Percentiles rank a stretch among this genome's conserved stretches.
These are phyloP conservation scores for Coleophora deauratella DNA, from an alignment of 2,888 invertebrate genomes.

Conservation along the genomic window DNA sequence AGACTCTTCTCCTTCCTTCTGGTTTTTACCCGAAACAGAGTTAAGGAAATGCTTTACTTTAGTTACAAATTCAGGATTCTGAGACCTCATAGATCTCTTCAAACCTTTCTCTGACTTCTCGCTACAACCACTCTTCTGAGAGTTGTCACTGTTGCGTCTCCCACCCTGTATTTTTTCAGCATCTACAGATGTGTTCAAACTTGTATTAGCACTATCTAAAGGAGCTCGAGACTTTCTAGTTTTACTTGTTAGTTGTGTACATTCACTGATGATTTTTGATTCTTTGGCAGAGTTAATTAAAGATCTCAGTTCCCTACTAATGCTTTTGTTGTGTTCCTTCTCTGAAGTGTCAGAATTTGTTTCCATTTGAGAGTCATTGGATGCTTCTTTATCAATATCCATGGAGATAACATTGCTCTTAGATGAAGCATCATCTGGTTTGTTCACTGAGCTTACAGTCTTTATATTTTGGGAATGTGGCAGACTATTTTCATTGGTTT, in stretches of 20 bases:
- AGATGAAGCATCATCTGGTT: too few relatives aligned
- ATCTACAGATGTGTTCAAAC: slow-evolving; percentile 50
- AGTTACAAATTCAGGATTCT: slow-evolving; percentile 76
- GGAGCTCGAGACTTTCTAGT: slow-evolving; percentile 58
- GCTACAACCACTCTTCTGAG: slow-evolving; percentile 50
- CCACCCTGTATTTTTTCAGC: slow-evolving; percentile 39
- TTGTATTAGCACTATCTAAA: slow-evolving; percentile 58
- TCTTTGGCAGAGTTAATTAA: slow-evolving; percentile 79
- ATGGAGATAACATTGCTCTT: slow-evolving; percentile 4
- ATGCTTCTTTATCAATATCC: slow-evolving; percentile 30
- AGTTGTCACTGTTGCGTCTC: slow-evolving; percentile 47
- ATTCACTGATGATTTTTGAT: slow-evolving; percentile 78
- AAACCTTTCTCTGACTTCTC: slow-evolving; percentile 47
- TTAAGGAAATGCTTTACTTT: slow-evolving; percentile 76
- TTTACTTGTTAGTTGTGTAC: slow-evolving; percentile 67
- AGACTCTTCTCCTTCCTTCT: slow-evolving; percentile 43
- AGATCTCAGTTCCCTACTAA: slow-evolving; percentile 75
- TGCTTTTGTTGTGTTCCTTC: slow-evolving; percentile 54
- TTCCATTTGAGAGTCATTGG: slow-evolving; percentile 44
- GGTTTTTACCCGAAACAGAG: slow-evolving; percentile 57
- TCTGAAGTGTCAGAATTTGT: slow-evolving; percentile 38
- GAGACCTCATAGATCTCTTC: slow-evolving; percentile 75
- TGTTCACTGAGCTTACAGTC: too few relatives aligned
- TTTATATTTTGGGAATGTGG: too few relatives aligned
- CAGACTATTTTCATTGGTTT: not conserved